Evolutionary conservation across 2,113 vertebrate genomes (phyloP).

Genomic region (Synodontis membranacea): DNA sequence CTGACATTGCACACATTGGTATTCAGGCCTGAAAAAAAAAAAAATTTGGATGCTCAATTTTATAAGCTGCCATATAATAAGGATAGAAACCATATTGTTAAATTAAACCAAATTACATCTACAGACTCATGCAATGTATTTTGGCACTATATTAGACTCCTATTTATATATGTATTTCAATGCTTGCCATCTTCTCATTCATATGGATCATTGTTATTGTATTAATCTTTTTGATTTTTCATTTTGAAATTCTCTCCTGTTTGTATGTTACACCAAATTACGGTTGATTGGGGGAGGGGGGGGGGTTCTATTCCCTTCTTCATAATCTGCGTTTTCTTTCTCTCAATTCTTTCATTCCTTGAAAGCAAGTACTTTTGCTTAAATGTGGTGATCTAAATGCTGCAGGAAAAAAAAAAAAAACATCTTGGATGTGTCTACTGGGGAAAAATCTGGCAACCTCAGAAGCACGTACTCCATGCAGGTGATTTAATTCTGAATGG

Average conservation of each 20-base stretch:
- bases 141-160: background rate
- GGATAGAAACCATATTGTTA: background rate
- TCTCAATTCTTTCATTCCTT: background rate
- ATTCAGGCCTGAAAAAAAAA: background rate
- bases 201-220: background rate
- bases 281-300: too few species aligned
- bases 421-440: background rate
- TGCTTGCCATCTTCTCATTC: background rate
- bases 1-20: background rate
- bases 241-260: background rate
- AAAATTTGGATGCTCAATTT: background rate
- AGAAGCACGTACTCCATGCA: background rate
- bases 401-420: background rate
- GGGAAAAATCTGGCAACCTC: background rate
- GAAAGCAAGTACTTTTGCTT: background rate
- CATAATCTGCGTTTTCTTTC: background rate
- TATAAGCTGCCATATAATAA: background rate
- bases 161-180: background rate
- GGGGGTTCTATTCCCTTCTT: background rate
- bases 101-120: background rate
- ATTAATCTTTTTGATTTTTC: background rate
- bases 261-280: background rate
- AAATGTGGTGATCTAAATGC: background rate
- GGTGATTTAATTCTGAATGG: constrained; percentile 1
- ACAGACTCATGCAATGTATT: background rate